Conservation (phyloP, 2,113 vertebrate genomes). For the Tricholaema leucomelas region DNA sequence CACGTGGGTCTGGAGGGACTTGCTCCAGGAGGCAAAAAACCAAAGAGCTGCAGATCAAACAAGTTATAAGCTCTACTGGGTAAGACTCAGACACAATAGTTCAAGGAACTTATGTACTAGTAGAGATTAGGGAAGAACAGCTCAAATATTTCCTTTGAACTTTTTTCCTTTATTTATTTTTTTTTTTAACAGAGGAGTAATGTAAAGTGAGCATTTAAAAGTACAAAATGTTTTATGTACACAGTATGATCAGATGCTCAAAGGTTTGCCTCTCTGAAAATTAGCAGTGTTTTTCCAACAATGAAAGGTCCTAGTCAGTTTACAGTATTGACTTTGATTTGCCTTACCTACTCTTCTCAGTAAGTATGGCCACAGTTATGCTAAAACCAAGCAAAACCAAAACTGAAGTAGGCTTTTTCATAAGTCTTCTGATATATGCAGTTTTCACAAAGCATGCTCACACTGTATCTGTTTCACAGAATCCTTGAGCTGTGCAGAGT, state of each 20-base stretch:
- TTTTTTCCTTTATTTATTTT: neutral
- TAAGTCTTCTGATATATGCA: neutral
- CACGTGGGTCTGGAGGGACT: neutral
- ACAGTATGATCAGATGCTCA: neutral
- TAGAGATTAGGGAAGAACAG: neutral
- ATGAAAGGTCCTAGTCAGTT: neutral
- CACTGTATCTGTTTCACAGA: neutral
- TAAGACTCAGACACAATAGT: neutral
- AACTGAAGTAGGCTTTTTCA: neutral
- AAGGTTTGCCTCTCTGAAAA: neutral
- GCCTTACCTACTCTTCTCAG: neutral
- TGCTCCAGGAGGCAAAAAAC: neutral
- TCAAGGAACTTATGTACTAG: neutral
- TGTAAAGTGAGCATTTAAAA: neutral
- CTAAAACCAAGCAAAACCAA: neutral
- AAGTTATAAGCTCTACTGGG: neutral
- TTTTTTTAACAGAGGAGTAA: neutral
- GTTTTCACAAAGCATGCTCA: neutral
- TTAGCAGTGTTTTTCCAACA: neutral
- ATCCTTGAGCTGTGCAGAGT: neutral
- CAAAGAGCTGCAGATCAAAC: slow-evolving; percentile 15
- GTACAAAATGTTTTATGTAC: neutral
- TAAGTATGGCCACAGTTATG: neutral
- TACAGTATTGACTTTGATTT: neutral
- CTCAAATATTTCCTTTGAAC: neutral